Conservation (phyloP, 2,888 invertebrate species). For the Masnerella sp. region DNA sequence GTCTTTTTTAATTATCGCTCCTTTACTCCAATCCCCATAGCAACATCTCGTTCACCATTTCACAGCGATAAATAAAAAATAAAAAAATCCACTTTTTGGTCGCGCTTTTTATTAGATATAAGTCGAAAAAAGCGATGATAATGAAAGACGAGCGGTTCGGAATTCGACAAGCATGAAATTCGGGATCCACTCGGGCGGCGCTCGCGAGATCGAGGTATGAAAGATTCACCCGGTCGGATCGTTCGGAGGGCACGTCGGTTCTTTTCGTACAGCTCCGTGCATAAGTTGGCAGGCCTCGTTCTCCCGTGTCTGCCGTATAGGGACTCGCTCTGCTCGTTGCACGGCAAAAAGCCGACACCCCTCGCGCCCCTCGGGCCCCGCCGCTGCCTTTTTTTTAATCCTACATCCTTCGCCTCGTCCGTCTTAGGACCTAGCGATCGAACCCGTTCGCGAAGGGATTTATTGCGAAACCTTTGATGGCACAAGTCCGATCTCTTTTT, state of each 20-base stretch:
- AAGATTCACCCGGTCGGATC: slow-evolving; percentile 62
- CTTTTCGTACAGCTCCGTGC: slow-evolving; percentile 62
- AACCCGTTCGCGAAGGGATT: slow-evolving; percentile 54
- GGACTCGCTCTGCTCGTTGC: slow-evolving; percentile 68
- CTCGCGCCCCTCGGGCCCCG: slow-evolving; percentile 41
- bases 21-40: no score
- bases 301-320: slow-evolving; percentile 65
- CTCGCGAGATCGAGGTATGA: slow-evolving; percentile 38
- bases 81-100: no score
- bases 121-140: slow-evolving; percentile 14
- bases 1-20: no score
- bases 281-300: slow-evolving; percentile 51
- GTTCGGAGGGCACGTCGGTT: slow-evolving; percentile 67
- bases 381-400: slow-evolving; percentile 45
- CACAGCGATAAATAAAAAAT: no score
- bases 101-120: no score
- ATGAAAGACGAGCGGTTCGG: slow-evolving; percentile 11
- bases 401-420: slow-evolving; percentile 51
- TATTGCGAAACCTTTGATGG: slow-evolving; percentile 52
- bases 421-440: slow-evolving; percentile 52
- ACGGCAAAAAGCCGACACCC: slow-evolving; percentile 66
- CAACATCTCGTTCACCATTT: no score
- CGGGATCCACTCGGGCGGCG: slow-evolving; percentile 19
- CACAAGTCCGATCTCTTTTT: slow-evolving; percentile 36
- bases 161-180: slow-evolving; percentile 48